Conservation (phyloP, 2,797 vertebrate genomes). For the Acanthopagrus latus region DNA sequence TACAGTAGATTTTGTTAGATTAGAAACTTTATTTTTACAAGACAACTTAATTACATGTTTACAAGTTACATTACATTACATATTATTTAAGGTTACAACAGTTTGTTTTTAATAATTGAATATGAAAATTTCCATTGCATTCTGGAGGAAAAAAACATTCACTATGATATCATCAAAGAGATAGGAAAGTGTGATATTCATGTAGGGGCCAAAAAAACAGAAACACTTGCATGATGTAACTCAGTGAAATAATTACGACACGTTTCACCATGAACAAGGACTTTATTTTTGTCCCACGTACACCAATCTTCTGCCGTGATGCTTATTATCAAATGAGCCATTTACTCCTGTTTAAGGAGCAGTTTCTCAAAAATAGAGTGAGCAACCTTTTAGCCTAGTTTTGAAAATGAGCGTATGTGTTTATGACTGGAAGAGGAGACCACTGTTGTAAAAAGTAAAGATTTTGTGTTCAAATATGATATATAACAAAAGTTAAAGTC, state of each 20-base stretch:
- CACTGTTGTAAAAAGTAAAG: too few relatives aligned
- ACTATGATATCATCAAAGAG: not conserved
- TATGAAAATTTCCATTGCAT: not conserved
- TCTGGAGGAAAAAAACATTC: not conserved
- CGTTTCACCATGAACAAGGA: not conserved
- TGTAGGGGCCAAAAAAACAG: not conserved
- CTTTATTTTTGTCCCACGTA: not conserved
- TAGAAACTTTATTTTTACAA: not conserved
- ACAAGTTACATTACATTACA: too few relatives aligned
- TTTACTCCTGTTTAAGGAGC: not conserved
- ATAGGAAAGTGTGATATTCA: not conserved
- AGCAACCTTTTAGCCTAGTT: not conserved
- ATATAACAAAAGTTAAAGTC: too few relatives aligned
- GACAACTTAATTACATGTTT: too few relatives aligned
- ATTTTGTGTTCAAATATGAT: too few relatives aligned
- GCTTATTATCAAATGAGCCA: not conserved
- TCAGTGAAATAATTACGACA: not conserved
- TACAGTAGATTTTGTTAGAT: not conserved
- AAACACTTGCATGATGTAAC: slow-evolving; percentile 3
- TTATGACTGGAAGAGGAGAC: too few relatives aligned
- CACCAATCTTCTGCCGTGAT: not conserved
- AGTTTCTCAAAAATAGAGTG: not conserved
- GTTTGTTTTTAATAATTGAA: too few relatives aligned
- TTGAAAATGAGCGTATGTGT: not conserved
- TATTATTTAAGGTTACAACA: not conserved